Evolutionary conservation across 2,797 vertebrate species (phyloP).

Genomic region (Enteromius argenteus): DNA sequence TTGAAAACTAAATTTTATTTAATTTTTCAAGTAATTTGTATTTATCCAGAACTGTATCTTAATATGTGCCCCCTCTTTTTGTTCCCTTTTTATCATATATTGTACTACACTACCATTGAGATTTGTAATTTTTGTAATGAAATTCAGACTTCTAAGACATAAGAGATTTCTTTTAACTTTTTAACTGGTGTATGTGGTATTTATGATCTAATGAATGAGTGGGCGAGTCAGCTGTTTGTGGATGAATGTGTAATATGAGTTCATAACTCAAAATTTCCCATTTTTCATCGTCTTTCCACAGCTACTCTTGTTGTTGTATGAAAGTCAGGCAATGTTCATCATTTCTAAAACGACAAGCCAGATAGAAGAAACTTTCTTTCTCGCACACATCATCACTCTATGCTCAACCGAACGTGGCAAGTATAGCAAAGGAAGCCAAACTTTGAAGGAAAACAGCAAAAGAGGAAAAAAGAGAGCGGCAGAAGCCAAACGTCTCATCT

Average conservation of each 20-base stretch:
- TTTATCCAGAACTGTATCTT: neutral
- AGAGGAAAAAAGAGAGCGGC: conserved; percentile 64
- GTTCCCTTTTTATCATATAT: neutral
- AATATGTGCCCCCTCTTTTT: neutral
- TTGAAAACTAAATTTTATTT: neutral
- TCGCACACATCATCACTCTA: neutral
- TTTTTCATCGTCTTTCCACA: neutral
- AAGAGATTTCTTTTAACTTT: neutral
- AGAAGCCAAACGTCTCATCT: conserved; percentile 71
- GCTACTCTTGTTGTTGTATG: neutral
- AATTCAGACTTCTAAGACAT: neutral
- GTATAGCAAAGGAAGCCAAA: conserved; percentile 4
- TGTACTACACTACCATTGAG: neutral
- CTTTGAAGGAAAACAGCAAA: conserved; percentile 48
- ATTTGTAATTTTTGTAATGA: neutral
- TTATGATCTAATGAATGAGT: neutral
- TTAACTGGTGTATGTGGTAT: neutral
- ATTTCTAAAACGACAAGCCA: neutral
- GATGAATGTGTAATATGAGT: neutral
- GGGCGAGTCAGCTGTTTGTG: neutral
- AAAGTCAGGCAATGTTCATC: neutral
- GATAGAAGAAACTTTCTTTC: neutral
- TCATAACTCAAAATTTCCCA: neutral
- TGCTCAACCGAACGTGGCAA: conserved; percentile 1
- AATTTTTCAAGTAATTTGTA: neutral